A percentile compares a stretch with the other conserved stretches of the same genome.
phyloP scores from a whole-genome alignment of 2,888 invertebrate genomes.

The Pemphredon lugubris region DNA sequence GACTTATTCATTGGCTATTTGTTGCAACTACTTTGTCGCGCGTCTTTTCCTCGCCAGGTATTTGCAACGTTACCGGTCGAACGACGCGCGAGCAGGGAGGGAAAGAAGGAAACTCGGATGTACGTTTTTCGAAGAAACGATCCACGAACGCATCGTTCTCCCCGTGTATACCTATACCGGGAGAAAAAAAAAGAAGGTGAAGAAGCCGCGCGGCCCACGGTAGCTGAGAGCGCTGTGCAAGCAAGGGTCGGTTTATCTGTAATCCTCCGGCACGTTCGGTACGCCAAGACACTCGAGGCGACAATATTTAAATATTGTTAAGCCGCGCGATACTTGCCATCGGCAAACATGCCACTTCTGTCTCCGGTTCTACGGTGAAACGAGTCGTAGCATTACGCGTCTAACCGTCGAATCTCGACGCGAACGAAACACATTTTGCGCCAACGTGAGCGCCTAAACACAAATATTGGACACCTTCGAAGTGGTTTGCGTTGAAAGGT shows the following conservation, averaged over 20 bases:
- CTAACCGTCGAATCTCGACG: conserved; percentile 15
- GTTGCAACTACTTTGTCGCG: conserved; percentile 29
- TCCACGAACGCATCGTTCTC: conserved; percentile 25
- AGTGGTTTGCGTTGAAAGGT: background rate
- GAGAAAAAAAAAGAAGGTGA: conserved; percentile 40
- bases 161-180: conserved; percentile 47
- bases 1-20: conserved; percentile 57
- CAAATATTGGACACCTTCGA: background rate
- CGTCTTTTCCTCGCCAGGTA: conserved; percentile 9
- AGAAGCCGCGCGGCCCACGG: conserved; percentile 51
- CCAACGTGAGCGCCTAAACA: background rate
- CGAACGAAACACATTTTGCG: conserved; percentile 1
- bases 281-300: conserved; percentile 58
- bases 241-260: conserved; percentile 74
- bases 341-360: conserved; percentile 64
- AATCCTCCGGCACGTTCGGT: conserved; percentile 59
- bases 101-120: conserved; percentile 21
- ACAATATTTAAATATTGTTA: conserved; percentile 78
- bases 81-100: background rate
- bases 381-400: background rate
- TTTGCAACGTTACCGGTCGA: background rate
- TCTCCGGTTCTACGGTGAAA: conserved; percentile 6
- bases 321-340: conserved; percentile 70
- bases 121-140: conserved; percentile 11
- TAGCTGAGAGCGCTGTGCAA: conserved; percentile 70